Evolutionary conservation across 2,888 invertebrate species (phyloP), one percentile per base, ranked within the genome.

Genomic region (Villa cingulata): DNA sequence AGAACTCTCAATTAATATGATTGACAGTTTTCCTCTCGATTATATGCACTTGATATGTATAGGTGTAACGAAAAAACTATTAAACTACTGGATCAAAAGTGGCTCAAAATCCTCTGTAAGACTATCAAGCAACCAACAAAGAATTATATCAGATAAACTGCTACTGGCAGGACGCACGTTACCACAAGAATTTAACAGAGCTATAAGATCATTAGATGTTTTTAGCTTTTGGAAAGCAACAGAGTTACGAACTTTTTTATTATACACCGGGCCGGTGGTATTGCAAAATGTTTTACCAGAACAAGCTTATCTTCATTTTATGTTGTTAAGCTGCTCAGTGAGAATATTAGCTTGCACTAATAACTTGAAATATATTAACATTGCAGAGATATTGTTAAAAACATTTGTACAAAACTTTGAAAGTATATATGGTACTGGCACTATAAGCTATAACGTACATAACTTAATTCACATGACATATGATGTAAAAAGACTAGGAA

Each of bases 191-290:
- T 44, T 48, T 36, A 40, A 37, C 23, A 40, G 44, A 44, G 14
- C 16, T 18, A 39, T 27, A 4, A 45, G 45, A 34, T 14, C 12
- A 7, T n/a, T 49, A 2, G 37, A 49, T 20, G 19, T 16, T 4
- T 27, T 48, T 3, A 29, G 15, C 4, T 37, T 36, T 45, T 58
- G 58, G 57, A 58, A 58, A 46, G 57, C 48, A 7, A 48, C 51
- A 7, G 57, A 58, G 50, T 56, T 36, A 41, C 48, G 55, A 18
- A 43, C 45, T 14, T 56, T 57, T 50, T 37, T 57, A 19, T 43
- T 49, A 19, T 56, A 57, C 34, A 38, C 50, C 2, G 53, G 56
- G 37, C 46, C 55, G 12, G 41, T 56, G 1, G 53, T 55, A 19
- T 41, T 56, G 14, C 46, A 50, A 42, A 37, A 53, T 17, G 41